Conservation (phyloP, 2,113 vertebrate species). For the Henicopernis longicauda region DNA sequence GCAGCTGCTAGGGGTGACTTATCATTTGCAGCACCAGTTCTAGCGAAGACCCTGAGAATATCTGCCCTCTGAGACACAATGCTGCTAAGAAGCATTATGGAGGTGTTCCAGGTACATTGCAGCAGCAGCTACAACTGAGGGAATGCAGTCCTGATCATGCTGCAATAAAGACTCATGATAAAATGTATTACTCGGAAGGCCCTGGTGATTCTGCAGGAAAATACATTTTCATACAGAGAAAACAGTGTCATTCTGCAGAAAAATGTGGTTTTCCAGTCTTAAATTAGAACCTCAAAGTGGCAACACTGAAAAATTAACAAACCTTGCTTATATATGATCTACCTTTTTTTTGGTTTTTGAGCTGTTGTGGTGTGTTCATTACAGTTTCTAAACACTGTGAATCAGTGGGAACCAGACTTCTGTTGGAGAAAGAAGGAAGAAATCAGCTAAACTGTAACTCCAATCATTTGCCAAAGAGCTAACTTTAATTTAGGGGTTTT, state of each 20-base stretch:
- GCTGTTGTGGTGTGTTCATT: neutral
- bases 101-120: neutral
- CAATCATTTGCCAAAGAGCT: neutral
- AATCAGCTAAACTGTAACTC: neutral
- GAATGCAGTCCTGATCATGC: neutral
- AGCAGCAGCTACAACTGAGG: neutral
- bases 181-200: neutral
- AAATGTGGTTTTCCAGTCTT: rapidly evolving
- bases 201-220: neutral
- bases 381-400: neutral
- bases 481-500: neutral
- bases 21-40: neutral
- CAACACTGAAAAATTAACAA: neutral
- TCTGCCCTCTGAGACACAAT: neutral
- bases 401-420: neutral
- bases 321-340: neutral
- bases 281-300: neutral
- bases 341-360: neutral
- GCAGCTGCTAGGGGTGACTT: neutral
- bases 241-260: neutral
- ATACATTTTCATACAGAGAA: neutral
- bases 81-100: neutral
- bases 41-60: neutral
- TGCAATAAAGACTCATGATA: neutral
- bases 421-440: neutral